Percentiles rank a stretch among this genome's conserved stretches.
Evolutionary conservation across 2,888 invertebrate species (phyloP).

Genomic region (Drosophila anomalipes): DNA sequence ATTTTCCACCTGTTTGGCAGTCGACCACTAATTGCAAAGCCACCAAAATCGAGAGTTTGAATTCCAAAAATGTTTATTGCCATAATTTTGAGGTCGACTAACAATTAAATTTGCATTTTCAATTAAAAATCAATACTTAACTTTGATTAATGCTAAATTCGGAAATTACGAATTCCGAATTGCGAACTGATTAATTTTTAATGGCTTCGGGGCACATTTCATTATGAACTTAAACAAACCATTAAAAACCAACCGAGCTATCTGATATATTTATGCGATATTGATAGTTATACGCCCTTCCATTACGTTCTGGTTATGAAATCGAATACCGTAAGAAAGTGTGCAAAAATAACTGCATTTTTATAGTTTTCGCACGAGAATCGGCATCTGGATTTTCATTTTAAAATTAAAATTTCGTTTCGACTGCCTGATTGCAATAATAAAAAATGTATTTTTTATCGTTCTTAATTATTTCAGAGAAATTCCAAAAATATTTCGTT

Average conservation of each 20-base stretch:
- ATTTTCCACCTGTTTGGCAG: too few species aligned
- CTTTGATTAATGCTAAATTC: background rate
- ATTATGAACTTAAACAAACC: background rate
- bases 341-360: background rate
- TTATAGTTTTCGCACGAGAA: background rate
- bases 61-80: background rate
- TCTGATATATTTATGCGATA: background rate
- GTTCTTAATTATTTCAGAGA: background rate
- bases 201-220: background rate
- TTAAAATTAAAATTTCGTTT: too few species aligned
- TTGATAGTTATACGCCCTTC: background rate
- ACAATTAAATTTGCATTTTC: background rate
- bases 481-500: background rate
- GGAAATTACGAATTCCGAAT: background rate
- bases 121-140: background rate
- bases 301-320: background rate
- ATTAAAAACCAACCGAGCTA: background rate
- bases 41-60: background rate
- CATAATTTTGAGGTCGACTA: background rate
- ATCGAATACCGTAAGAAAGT: background rate
- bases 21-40: conserved; percentile 5
- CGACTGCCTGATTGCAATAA: background rate
- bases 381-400: background rate
- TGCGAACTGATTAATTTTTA: background rate
- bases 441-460: background rate